Conservation (phyloP, 2,888 invertebrate genomes). For the Stegophylla sp. region DNA sequence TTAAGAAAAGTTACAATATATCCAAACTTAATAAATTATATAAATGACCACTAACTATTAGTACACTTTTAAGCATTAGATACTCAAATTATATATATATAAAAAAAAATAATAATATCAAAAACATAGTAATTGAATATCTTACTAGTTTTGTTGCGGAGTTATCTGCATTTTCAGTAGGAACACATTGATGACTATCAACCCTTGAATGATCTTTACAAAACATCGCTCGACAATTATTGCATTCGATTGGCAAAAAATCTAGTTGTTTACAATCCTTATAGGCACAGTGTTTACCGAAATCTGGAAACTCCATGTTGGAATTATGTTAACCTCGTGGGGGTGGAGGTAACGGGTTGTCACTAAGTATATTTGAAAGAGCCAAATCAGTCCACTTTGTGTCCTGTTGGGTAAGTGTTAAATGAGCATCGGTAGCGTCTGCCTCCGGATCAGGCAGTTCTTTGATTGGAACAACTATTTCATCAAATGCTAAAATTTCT, state of each 20-base stretch:
- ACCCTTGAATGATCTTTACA: constrained; percentile 74
- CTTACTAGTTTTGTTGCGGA: constrained; percentile 23
- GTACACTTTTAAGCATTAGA: background rate
- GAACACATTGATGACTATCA: constrained; percentile 49
- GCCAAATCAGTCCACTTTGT: constrained; percentile 75
- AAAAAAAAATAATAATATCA: background rate
- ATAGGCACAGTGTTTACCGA: constrained; percentile 74
- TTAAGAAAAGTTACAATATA: no score
- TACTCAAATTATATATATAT: background rate
- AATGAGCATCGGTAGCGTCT: constrained; percentile 88
- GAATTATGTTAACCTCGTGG: constrained; percentile 17
- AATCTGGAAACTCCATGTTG: constrained; percentile 75
- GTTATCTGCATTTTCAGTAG: background rate
- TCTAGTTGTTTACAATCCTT: constrained; percentile 73
- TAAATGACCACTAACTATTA: background rate
- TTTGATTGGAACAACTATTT: constrained; percentile 81
- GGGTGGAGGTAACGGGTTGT: constrained; percentile 49
- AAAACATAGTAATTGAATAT: background rate
- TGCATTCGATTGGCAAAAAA: constrained; percentile 75
- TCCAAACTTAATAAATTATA: background rate
- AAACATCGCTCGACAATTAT: constrained; percentile 70
- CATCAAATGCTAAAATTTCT: constrained; percentile 83
- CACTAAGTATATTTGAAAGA: constrained; percentile 62
- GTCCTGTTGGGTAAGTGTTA: constrained; percentile 87
- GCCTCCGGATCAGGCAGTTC: constrained; percentile 93